A percentile compares a stretch with the other conserved stretches of the same genome.
Conservation (phyloP, 2,113 vertebrate genomes). For the Artemisiospiza belli region DNA sequence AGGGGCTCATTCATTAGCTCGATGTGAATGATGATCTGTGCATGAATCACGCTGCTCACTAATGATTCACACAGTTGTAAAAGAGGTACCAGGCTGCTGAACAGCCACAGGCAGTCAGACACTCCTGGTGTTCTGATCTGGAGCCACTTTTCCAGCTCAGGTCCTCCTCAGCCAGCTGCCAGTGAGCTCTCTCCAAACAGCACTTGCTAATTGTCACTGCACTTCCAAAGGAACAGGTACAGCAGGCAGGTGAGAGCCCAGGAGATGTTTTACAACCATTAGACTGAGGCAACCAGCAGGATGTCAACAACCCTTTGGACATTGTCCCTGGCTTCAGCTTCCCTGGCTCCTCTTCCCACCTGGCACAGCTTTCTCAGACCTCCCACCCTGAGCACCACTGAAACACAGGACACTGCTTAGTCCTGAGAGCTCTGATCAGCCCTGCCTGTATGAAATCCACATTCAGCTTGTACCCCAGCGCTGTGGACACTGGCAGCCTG, state of each 20-base stretch:
- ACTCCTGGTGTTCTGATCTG: neutral
- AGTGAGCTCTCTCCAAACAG: neutral
- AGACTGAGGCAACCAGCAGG: neutral
- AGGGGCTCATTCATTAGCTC: constrained; percentile 53
- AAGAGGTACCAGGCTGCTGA: neutral
- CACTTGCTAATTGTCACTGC: neutral
- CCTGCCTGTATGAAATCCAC: neutral
- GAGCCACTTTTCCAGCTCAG: neutral
- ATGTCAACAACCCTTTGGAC: neutral
- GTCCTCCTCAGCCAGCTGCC: neutral
- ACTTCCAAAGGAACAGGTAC: neutral
- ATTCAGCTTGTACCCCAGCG: neutral
- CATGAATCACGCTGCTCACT: constrained; percentile 49
- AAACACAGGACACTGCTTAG: neutral
- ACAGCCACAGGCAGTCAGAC: neutral
- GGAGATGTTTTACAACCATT: neutral
- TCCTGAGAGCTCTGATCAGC: neutral
- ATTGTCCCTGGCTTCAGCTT: neutral
- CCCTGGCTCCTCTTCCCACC: neutral
- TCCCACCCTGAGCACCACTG: neutral
- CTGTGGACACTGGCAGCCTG: neutral
- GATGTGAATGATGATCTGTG: constrained; percentile 27
- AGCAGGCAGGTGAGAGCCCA: neutral
- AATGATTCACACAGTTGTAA: constrained; percentile 34
- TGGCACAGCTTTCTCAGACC: neutral